phyloP scores from a whole-genome alignment of 2,113 vertebrate species.

The Stigmatopora argus region DNA sequence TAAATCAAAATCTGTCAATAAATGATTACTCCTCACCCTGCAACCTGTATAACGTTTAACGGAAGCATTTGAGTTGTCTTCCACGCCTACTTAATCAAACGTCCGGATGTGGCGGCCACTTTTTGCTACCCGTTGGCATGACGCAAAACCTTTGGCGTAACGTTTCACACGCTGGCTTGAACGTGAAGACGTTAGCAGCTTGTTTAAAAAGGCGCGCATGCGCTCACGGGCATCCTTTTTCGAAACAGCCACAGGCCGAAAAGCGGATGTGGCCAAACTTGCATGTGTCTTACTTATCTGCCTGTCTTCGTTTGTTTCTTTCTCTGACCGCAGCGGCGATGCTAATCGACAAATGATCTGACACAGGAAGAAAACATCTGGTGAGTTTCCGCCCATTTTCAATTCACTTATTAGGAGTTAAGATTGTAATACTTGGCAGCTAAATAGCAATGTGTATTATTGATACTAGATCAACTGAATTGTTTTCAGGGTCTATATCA shows the following conservation, averaged over 20 bases:
- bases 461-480: background rate
- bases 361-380: constrained; percentile 62
- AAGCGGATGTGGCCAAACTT: constrained; percentile 64
- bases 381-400: constrained; percentile 38
- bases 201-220: background rate
- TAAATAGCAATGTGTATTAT: no score
- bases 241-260: constrained; percentile 27
- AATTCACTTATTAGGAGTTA: no score
- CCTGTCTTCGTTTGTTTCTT: constrained; percentile 21
- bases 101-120: background rate
- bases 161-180: constrained; percentile 5
- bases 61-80: background rate
- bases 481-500: constrained; percentile 15
- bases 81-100: background rate
- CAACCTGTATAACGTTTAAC: background rate
- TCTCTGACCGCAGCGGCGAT: constrained; percentile 48
- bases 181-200: background rate
- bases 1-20: no score
- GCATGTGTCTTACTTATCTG: constrained; percentile 25
- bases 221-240: constrained; percentile 29
- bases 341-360: constrained; percentile 74
- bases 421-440: no score
- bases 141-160: background rate
- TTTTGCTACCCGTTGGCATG: background rate
- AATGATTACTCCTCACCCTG: background rate